Evolutionary conservation across 1,140 invertebrate species (phyloP).

Genomic region (Aethina tumida): DNA sequence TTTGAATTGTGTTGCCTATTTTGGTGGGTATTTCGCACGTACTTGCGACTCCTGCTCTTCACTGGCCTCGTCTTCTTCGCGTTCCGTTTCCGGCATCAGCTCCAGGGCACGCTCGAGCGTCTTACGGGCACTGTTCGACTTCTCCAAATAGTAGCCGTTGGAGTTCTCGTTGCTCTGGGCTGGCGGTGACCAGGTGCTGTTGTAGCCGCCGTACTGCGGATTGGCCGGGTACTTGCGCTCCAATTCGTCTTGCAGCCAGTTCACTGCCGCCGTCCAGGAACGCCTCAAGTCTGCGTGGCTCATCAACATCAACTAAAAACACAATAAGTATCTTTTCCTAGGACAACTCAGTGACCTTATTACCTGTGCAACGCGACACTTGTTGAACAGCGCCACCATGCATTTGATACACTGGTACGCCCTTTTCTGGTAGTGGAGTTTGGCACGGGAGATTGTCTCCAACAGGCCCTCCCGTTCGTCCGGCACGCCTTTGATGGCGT

Average conservation of each 20-base stretch:
- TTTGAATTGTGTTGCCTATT: too few relatives aligned
- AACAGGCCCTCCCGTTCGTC: slow-evolving; percentile 89
- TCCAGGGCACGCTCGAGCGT: slow-evolving; percentile 77
- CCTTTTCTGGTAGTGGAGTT: slow-evolving; percentile 91
- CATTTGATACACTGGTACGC: slow-evolving; percentile 97
- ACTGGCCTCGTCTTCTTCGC: slow-evolving; percentile 27
- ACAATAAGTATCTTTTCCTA: not conserved
- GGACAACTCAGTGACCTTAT: slow-evolving; percentile 37
- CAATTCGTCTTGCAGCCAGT: slow-evolving; percentile 92
- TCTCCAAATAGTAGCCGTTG: slow-evolving; percentile 89
- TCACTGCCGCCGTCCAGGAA: slow-evolving; percentile 81
- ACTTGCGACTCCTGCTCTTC: slow-evolving; percentile 32
- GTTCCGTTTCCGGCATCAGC: slow-evolving; percentile 69
- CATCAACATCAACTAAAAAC: slow-evolving; percentile 59
- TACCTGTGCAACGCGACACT: slow-evolving; percentile 66
- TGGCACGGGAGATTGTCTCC: slow-evolving; percentile 84
- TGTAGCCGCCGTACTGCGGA: slow-evolving; percentile 69
- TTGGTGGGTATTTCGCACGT: slow-evolving; percentile 10
- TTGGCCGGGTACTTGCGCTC: slow-evolving; percentile 43
- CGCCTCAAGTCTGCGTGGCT: slow-evolving; percentile 64
- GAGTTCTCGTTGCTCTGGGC: slow-evolving; percentile 90
- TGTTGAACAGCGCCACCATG: slow-evolving; percentile 81
- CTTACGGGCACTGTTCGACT: slow-evolving; percentile 86
- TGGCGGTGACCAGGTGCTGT: slow-evolving; percentile 87
- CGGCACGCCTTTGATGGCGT: slow-evolving; percentile 67